Evolutionary conservation across 2,113 vertebrate genomes (phyloP), one percentile per base, ranked within the genome.

Genomic region (Elephas maximus): DNA sequence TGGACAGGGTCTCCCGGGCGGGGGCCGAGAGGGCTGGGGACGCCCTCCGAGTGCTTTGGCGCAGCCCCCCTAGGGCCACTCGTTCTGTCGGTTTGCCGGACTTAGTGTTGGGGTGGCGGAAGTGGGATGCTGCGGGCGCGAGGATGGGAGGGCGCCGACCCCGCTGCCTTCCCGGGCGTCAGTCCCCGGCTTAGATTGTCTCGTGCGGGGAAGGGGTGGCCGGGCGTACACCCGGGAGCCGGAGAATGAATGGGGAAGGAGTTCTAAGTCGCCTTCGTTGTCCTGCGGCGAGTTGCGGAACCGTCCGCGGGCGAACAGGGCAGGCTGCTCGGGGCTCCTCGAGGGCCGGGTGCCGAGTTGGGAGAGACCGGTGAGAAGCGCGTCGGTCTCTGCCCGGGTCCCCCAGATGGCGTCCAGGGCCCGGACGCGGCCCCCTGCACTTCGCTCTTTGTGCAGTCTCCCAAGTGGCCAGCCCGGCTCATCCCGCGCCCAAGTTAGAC

Each of bases 51-150:
- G 20, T 26, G 10, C 20, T 33, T 69, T 6, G 67, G 67, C 8
- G 28, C 67, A 28, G 24, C 10, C 10, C 44, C 62, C 48, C 1
- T 12, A 67, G 24, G 8, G 4, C 57, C 48, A 67, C 88, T 96
- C 93, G 15, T 95, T 86, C 84, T 74, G 82, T 88, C 41, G 73
- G 79, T 97, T 94, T 23, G 89, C 93, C 92, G 77, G 81, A 92
- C 44, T 67, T 51, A 37, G 76, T 3, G 33, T 2, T 7, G 57
- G 24, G 57, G 51, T 28, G 45, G 62, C 12, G 10, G 60, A 41
- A 6, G 53, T 33, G 30, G 33, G 26, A 12, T 10, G 20, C 17
- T 41, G 12, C 37, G 62, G 5, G 23, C 4, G 30, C 18, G 60
- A 30, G 65, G 45, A 21, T 53, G 12, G 69, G 41, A 33, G 74